Conservation (phyloP, 2,113 vertebrate species). For the Cryptotis parvus region DNA sequence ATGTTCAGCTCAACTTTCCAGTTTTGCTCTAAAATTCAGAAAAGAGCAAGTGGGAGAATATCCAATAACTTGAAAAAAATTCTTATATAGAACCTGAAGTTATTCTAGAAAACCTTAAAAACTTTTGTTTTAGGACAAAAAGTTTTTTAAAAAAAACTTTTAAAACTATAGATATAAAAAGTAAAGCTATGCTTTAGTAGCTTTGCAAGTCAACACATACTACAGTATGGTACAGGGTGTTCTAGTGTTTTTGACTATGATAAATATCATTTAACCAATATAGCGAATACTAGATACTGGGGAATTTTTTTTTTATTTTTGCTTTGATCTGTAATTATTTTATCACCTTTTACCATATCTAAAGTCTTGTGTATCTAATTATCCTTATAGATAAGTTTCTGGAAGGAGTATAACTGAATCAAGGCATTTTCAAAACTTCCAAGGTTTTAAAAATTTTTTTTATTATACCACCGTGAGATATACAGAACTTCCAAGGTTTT, state of each 20-base stretch:
- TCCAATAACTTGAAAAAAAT: not conserved
- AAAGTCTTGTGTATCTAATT: constrained; percentile 42
- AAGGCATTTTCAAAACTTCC: not conserved
- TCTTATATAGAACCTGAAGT: not conserved
- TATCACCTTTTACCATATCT: not conserved
- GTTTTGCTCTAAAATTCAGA: not conserved
- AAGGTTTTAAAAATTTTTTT: too few relatives aligned
- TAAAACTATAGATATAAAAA: too few relatives aligned
- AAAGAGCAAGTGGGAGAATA: not conserved
- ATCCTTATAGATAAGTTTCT: not conserved
- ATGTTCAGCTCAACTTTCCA: not conserved
- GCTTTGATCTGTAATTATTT: not conserved
- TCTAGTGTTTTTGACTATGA: not conserved
- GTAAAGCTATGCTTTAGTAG: constrained; percentile 19
- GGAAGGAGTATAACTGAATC: constrained; percentile 25
- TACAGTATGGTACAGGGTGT: not conserved
- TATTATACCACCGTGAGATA: too few relatives aligned
- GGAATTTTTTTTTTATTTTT: constrained; percentile 28
- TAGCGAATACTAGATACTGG: not conserved
- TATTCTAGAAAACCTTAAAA: not conserved
- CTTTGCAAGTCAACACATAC: not conserved
- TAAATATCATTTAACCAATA: not conserved
- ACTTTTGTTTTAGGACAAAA: not conserved
- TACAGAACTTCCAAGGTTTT: constrained; percentile 30
- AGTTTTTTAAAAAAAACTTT: too few relatives aligned